Evolutionary conservation across 2,888 invertebrate species (phyloP).

Genomic region (Neelides folsomi): DNA sequence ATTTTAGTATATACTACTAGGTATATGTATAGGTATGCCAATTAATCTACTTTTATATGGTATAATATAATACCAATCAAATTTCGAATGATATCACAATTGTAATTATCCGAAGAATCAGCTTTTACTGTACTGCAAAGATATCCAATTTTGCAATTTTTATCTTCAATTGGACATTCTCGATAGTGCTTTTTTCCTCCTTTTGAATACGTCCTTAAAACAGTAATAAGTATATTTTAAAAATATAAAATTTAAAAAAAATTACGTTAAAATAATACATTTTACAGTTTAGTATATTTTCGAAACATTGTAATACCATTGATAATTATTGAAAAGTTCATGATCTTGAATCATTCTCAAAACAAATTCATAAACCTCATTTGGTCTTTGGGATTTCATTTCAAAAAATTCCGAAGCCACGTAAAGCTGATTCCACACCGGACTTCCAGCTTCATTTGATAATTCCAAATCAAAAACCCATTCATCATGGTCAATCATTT

Average conservation of each 20-base stretch:
- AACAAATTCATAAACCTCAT: constrained; percentile 49
- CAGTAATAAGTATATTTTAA: too few relatives aligned
- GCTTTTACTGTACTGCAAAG: constrained; percentile 2
- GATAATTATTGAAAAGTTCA: constrained; percentile 43
- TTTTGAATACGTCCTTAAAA: neutral
- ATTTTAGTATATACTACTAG: too few relatives aligned
- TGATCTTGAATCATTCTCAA: constrained; percentile 46
- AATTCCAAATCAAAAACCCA: constrained; percentile 61
- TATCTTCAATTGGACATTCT: neutral
- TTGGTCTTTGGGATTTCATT: constrained; percentile 48
- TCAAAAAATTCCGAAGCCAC: constrained; percentile 54
- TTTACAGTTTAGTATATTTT: neutral
- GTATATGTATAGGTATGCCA: too few relatives aligned
- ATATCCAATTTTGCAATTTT: constrained; percentile 2
- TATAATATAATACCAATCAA: too few relatives aligned
- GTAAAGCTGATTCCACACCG: constrained; percentile 60
- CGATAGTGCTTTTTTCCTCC: neutral
- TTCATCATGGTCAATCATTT: constrained; percentile 48
- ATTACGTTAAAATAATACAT: neutral
- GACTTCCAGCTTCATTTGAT: constrained; percentile 49
- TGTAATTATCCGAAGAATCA: neutral
- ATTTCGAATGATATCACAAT: too few relatives aligned
- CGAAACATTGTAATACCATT: constrained; percentile 22
- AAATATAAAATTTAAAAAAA: too few relatives aligned
- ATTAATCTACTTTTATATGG: too few relatives aligned